phyloP scores from a whole-genome alignment of 1,140 invertebrate genomes.

The Drosophila melanogaster region DNA sequence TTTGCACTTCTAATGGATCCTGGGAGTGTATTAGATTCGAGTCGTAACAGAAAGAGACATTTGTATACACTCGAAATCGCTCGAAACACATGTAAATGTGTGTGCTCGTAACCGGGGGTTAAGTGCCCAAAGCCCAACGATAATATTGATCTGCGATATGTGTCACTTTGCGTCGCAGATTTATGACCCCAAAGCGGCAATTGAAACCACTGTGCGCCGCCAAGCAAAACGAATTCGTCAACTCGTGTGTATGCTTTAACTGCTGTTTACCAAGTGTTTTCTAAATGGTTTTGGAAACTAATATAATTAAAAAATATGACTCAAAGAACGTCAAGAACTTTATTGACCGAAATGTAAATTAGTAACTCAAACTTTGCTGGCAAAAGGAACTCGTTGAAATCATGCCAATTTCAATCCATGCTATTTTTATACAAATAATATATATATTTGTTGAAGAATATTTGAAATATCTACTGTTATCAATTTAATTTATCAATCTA shows the following conservation, averaged over 20 bases:
- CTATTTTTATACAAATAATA: no score
- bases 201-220: not conserved
- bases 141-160: constrained; percentile 46
- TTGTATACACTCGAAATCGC: constrained; percentile 50
- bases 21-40: constrained; percentile 54
- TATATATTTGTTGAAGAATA: no score
- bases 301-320: not conserved
- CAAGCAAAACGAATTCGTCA: constrained; percentile 2
- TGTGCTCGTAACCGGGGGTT: constrained; percentile 23
- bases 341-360: not conserved
- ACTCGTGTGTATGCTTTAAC: not conserved
- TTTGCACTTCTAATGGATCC: constrained; percentile 67
- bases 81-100: constrained; percentile 39
- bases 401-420: no score
- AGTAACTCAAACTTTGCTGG: no score
- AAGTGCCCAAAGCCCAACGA: constrained; percentile 34
- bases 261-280: not conserved
- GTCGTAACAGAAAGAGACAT: constrained; percentile 57
- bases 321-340: not conserved
- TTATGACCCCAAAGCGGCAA: constrained; percentile 5
- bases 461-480: no score
- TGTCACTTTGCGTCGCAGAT: constrained; percentile 29
- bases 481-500: no score
- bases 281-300: not conserved
- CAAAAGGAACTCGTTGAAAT: no score